These are phyloP conservation scores for Falco berigora DNA, from an alignment of 2,797 vertebrate genomes.

Conservation along the genomic window DNA sequence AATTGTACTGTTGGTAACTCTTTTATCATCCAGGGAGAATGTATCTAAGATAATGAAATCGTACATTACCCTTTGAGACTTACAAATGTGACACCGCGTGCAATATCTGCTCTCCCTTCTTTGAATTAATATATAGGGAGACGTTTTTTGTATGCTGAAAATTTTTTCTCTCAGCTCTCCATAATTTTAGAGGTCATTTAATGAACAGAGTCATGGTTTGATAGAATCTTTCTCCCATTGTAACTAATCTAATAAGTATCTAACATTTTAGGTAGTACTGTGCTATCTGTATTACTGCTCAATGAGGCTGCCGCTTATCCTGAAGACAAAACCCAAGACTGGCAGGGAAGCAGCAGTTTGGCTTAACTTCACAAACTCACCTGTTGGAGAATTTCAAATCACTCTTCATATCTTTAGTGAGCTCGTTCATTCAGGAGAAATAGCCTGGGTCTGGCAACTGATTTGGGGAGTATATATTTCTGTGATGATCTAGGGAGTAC, in stretches of 20 bases:
- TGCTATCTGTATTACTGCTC: background rate
- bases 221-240: background rate
- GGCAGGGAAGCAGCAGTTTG: background rate
- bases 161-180: background rate
- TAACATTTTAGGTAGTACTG: background rate
- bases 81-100: background rate
- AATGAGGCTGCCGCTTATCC: background rate
- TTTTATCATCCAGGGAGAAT: conserved; percentile 25
- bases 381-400: background rate
- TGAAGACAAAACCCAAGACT: conserved; percentile 37
- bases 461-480: background rate
- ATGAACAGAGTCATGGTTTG: background rate
- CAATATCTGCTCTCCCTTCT: background rate
- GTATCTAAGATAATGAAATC: conserved; percentile 15
- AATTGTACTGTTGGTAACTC: background rate
- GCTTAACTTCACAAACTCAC: background rate
- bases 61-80: background rate
- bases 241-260: conserved; percentile 19
- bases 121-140: conserved; percentile 13
- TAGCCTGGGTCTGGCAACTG: background rate
- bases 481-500: background rate
- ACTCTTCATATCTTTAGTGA: conserved; percentile 8
- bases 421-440: background rate
- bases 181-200: conserved; percentile 39
- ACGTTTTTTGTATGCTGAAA: background rate